Conservation (phyloP, 2,113 vertebrate genomes). For the Indicator maculatus region DNA sequence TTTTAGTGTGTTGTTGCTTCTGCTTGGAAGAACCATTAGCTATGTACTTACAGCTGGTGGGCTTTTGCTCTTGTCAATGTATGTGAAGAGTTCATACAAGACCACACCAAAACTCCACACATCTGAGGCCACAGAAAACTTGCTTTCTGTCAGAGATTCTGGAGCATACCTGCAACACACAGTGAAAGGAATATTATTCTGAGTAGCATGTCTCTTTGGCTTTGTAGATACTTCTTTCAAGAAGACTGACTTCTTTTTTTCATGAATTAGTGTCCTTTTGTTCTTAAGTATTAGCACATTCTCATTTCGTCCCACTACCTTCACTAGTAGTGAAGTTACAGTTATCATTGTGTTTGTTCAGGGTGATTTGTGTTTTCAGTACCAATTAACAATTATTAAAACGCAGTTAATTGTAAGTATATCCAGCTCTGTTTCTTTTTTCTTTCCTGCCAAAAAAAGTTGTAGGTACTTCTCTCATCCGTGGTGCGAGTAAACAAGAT, state of each 20-base stretch:
- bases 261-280: neutral
- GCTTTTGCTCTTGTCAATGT: slow-evolving; percentile 93
- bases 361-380: neutral
- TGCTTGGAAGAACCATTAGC: neutral
- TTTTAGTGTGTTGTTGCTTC: neutral
- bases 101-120: slow-evolving; percentile 98
- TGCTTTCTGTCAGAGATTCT: slow-evolving; percentile 96
- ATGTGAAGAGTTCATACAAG: slow-evolving; percentile 95
- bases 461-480: neutral
- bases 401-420: neutral
- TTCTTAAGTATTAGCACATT: neutral
- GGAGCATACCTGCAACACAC: slow-evolving; percentile 89
- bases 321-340: neutral
- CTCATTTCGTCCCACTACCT: neutral
- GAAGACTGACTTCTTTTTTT: neutral
- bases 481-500: neutral
- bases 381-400: neutral
- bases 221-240: neutral
- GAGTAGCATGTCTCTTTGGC: neutral
- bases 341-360: neutral
- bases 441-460: neutral
- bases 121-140: slow-evolving; percentile 96
- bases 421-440: neutral
- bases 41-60: slow-evolving; percentile 87
- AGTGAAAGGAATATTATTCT: neutral